phyloP scores from a whole-genome alignment of 2,113 vertebrate genomes.

The Apaloderma vittatum region DNA sequence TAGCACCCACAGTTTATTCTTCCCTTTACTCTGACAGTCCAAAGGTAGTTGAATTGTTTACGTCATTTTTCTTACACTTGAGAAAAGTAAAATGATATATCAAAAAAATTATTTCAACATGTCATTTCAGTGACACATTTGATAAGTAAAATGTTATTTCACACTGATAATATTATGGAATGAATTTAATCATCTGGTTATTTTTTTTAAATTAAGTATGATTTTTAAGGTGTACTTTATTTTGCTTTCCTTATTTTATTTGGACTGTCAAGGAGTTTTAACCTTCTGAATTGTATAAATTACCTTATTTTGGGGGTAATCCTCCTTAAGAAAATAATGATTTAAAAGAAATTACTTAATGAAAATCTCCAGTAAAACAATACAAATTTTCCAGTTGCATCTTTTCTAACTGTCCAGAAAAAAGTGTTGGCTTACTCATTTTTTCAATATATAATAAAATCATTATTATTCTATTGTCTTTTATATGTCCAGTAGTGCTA shows the following conservation, averaged over 20 bases:
- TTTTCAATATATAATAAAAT: neutral
- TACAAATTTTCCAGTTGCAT: neutral
- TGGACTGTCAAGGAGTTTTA: neutral
- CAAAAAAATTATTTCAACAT: neutral
- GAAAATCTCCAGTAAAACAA: neutral
- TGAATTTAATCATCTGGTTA: fast-evolving
- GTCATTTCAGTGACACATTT: neutral
- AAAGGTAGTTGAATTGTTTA: neutral
- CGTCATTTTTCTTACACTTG: neutral
- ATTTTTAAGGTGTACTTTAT: neutral
- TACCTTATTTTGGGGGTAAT: neutral
- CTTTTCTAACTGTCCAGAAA: neutral
- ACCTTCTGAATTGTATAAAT: neutral
- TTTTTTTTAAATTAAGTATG: neutral
- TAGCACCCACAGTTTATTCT: neutral
- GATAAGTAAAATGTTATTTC: neutral
- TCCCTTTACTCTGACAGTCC: neutral
- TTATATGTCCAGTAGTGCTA: neutral
- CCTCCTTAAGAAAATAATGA: neutral
- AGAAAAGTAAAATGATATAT: neutral
- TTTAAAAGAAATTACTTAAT: neutral
- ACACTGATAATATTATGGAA: neutral
- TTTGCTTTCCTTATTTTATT: neutral
- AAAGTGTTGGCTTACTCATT: neutral
- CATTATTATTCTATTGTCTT: neutral